Evolutionary conservation across 1,140 invertebrate species (phyloP), one percentile per base, ranked within the genome.

Genomic region (Caligus rogercresseyi): DNA sequence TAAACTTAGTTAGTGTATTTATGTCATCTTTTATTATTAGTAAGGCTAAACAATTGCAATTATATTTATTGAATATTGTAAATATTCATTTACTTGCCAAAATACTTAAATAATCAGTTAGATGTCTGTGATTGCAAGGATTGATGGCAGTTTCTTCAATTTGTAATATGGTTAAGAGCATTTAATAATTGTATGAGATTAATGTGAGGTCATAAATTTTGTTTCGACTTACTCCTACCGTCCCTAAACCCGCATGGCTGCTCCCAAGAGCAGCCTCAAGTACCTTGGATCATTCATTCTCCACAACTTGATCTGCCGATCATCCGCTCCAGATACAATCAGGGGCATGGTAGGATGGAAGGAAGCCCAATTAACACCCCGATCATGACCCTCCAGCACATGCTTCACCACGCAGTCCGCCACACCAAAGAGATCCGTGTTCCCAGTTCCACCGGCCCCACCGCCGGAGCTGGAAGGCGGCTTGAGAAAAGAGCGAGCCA

Each of bases 341-440:
- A 99, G 74, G 0, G 95, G 94, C 67, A 97, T 76, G 13, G 85
- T 87, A 1, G 90, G 89, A 76, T 99, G 95, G 75, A 98, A 99
- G 55, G 82, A 80, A 0, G 90, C 93, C 95, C 95, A 99, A 74
- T 99, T 99, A 0, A 99, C 95, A 16, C 95, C 93, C 61, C 92
- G 79, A 72, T 95, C 91, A 71, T 96, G 92, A 1, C 93, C 95
- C 74, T 99, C 95, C 0, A 98, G 72, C 15, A 98, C 92, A 76
- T 98, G 92, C 69, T 96, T 97, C 0, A 99, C 95, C 19, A 97
- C 84, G 20, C 91, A 93, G 78, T 98, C 95, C 11, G 93, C 87
- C 75, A 53, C 43, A 15, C 61, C 61, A 26, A 63, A 63, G n/a
- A 63, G 61, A 25, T 63, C 61, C 13, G 61, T 63, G n/a, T 43